Base-by-base conservation (phyloP, 2,113 vertebrate species). In the Toxotes chatareus region DNA sequence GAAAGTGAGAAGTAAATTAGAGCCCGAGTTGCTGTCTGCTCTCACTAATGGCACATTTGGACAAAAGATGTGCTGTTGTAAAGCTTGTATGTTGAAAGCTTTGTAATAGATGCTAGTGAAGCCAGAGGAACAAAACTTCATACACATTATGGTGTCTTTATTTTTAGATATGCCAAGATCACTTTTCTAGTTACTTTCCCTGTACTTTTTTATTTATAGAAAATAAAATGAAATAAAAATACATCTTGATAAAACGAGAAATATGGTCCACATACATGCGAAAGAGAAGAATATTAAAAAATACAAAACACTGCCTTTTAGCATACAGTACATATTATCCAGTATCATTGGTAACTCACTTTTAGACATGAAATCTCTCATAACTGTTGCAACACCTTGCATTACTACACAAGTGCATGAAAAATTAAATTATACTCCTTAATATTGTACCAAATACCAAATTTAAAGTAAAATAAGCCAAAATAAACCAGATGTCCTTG, bases 1-100 rank as follows among this genome's bases (percentile, higher is more conserved):
- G 27, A 79, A 82, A 86, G 38, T 56, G 74, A 85, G 56, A 56
- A 56, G 63, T 85, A 65, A 87, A 72, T 80, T 53, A 55, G 47
- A 70, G 42, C 73, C 64, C 14, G 13, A 67, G 63, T 59, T 47
- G 6, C 70, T 82, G 17, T 75, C 69, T 76, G 56, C 53, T 66
- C 55, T 62, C 46, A 51, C 63, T 66, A 53, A 84, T 74, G 36
- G 63, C 47, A 83, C 65, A 83, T 86, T 84, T 83, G 40, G 69
- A 77, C 19, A 70, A 70, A 34, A 67, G 21, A 73, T 40, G 46
- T 17, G 31, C 60, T 82, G 76, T 60, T 80, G 82, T 73, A 62
- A 27, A 1, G 27, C 27, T 19, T 80, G 32, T 21, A 66, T 56
- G 49, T 65, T 36, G 34, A 64, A 59, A 61, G 61, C 44, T 62